Base-by-base conservation (phyloP, 2,888 invertebrate species). In the Galerucella calmariensis region DNA sequence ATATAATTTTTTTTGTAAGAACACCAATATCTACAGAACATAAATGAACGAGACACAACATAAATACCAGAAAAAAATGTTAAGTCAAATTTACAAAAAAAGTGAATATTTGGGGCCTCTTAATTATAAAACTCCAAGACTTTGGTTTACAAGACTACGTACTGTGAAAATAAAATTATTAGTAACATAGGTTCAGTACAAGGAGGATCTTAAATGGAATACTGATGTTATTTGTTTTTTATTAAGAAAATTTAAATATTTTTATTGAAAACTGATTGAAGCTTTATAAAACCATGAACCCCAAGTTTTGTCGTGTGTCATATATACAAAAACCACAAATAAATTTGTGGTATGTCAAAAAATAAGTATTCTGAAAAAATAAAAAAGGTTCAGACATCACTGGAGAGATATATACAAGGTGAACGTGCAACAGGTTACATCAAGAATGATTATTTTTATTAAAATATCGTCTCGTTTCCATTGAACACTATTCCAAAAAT, bases 1-100 rank as follows among this genome's bases (percentile, higher is more conserved):
- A 65, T 56, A 41, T 35, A 80, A 83, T 83, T 69, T 63, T 73
- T 78, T 77, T 35, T 71, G 70, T 72, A 74, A 79, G 80, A 81
- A 77, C 75, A 80, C 79, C 79, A 80, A 79, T 79, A 81, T 80
- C 74, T 80, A 82, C 80, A 81, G 61, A 48, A 72, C 62, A 71
- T 63, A 53, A 70, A 63, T 68, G 35, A 61, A 73, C 67, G 56
- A 65, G 56, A 70, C 77, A 72, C 68, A 72, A 77, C 74, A 75
- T 59, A 51, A 59, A 72, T 46, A 72, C 59, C 59, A 72, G 59
- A 66, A 44, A 58, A 35, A 41, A 27, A 35, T n/a, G 72, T 72
- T 72, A 72, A 66, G 27, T 41, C 46, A 61, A 48, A 12, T 69
- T 44, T 59, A 58, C 20, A 68, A 9, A 27, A 41, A 16, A 68